A percentile compares a stretch with the other conserved stretches of the same genome.
Evolutionary conservation across 2,797 vertebrate genomes (phyloP).

Genomic region (Prionace glauca): DNA sequence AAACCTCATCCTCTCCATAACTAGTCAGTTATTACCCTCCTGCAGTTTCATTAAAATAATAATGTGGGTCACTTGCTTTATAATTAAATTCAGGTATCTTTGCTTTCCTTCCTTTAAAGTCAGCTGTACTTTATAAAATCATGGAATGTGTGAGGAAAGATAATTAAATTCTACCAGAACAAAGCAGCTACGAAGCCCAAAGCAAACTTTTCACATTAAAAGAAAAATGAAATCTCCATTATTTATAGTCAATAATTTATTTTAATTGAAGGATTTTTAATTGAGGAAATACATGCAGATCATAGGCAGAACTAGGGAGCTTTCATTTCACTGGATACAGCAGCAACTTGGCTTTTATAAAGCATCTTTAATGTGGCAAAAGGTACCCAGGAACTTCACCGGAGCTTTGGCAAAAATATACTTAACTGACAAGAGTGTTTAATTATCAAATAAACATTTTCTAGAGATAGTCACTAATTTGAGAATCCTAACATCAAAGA

Average conservation of each 20-base stretch:
- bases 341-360: not conserved
- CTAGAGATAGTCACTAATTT: not conserved
- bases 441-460: not conserved
- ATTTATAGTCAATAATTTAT: not conserved
- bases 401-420: no score
- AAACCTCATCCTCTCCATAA: slow-evolving; percentile 1
- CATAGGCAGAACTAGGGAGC: not conserved
- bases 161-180: not conserved
- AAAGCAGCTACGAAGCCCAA: not conserved
- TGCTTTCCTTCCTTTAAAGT: not conserved
- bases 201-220: not conserved
- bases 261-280: not conserved
- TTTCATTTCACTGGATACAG: not conserved
- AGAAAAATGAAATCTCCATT: not conserved
- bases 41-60: slow-evolving; percentile 22
- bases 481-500: not conserved
- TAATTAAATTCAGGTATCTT: not conserved
- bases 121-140: not conserved
- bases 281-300: not conserved
- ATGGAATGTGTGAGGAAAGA: not conserved
- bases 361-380: no score
- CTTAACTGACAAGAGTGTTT: not conserved
- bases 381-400: no score
- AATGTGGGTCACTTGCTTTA: not conserved
- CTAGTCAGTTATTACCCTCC: not conserved